Evolutionary conservation across 2,797 vertebrate species (phyloP).

Genomic region (Amphiprion clarkii): DNA sequence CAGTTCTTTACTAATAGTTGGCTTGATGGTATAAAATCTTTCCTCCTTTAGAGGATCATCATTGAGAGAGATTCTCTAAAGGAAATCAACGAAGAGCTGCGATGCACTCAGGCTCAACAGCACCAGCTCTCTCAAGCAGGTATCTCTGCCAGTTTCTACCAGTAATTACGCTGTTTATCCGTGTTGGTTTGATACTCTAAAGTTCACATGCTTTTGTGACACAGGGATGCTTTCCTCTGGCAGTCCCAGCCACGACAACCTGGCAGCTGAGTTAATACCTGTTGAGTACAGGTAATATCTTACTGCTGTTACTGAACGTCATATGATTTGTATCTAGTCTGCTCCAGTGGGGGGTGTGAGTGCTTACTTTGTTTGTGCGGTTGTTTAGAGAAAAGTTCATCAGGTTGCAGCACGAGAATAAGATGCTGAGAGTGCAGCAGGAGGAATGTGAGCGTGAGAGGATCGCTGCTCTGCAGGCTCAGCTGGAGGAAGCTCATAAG

Average conservation of each 20-base stretch:
- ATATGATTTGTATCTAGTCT: not conserved
- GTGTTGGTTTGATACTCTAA: conserved; percentile 1
- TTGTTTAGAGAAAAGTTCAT: conserved; percentile 93
- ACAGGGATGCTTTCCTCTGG: conserved; percentile 82
- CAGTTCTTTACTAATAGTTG: not conserved
- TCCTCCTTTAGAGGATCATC: conserved; percentile 88
- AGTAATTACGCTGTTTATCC: too few relatives aligned
- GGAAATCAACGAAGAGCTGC: conserved; percentile 96
- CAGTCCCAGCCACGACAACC: conserved; percentile 91
- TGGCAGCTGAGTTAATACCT: conserved; percentile 96
- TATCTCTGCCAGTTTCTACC: conserved; percentile 58
- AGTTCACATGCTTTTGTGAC: not conserved
- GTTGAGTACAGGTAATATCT: conserved; percentile 91
- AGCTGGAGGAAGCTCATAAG: conserved; percentile 92
- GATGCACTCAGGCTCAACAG: conserved; percentile 94
- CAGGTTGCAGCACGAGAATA: conserved; percentile 96
- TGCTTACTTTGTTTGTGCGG: conserved; percentile 3
- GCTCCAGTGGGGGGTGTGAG: not conserved
- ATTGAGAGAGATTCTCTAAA: conserved; percentile 94
- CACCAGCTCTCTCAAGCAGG: conserved; percentile 93
- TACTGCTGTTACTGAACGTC: not conserved
- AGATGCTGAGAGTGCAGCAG: conserved; percentile 95
- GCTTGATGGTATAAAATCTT: not conserved
- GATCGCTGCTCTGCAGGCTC: conserved; percentile 88
- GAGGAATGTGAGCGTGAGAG: conserved; percentile 92